These are phyloP conservation scores for Zeuzera pyrina DNA, from an alignment of 2,888 invertebrate species.

Conservation along the genomic window DNA sequence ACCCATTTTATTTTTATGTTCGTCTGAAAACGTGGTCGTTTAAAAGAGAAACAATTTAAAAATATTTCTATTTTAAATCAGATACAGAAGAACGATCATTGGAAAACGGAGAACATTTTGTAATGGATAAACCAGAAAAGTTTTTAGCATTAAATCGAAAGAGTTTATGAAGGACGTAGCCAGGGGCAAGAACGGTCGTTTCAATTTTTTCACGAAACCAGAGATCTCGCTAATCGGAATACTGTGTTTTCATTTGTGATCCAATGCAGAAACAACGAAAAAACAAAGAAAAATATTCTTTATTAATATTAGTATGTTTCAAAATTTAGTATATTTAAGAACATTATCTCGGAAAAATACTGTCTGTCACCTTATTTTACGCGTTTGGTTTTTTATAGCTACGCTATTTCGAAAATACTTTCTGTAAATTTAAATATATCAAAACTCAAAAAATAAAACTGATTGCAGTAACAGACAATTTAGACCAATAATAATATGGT, in stretches of 20 bases:
- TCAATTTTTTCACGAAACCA: slow-evolving; percentile 43
- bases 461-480: too few relatives aligned
- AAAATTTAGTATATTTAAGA: too few relatives aligned
- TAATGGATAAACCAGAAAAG: slow-evolving; percentile 18
- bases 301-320: too few relatives aligned
- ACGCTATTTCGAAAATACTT: too few relatives aligned
- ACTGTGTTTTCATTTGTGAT: slow-evolving; percentile 42
- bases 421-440: too few relatives aligned
- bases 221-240: slow-evolving; percentile 53
- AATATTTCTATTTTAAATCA: neutral
- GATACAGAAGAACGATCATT: neutral
- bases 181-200: slow-evolving; percentile 38
- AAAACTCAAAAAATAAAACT: too few relatives aligned
- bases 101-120: neutral
- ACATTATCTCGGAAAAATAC: too few relatives aligned
- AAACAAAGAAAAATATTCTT: too few relatives aligned
- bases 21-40: too few relatives aligned
- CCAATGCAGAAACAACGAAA: neutral
- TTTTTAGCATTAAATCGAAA: slow-evolving; percentile 44
- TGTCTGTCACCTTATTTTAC: too few relatives aligned
- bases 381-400: too few relatives aligned
- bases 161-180: slow-evolving; percentile 54
- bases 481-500: too few relatives aligned
- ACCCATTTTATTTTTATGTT: slow-evolving; percentile 16
- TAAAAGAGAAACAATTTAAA: neutral